Conservation (phyloP, 2,888 invertebrate species). For the Platycheirus albimanus region DNA sequence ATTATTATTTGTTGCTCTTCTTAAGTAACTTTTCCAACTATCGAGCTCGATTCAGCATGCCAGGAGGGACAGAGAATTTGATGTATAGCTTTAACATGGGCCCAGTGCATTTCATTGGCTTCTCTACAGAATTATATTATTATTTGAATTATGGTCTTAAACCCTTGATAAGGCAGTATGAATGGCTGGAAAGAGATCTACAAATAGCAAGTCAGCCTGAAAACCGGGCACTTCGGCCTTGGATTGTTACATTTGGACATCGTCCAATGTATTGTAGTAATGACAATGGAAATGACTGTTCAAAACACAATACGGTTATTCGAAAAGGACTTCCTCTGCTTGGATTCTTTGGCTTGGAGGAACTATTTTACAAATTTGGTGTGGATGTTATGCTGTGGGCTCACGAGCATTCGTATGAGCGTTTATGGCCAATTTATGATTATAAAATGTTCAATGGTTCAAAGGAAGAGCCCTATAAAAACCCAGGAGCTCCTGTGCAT, state of each 20-base stretch:
- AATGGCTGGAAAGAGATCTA: slow-evolving; percentile 94
- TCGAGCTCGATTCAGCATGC: slow-evolving; percentile 95
- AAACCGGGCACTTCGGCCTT: slow-evolving; percentile 89
- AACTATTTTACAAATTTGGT: slow-evolving; percentile 92
- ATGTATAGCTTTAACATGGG: slow-evolving; percentile 95
- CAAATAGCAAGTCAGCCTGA: slow-evolving; percentile 88
- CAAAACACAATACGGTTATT: slow-evolving; percentile 86
- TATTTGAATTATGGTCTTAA: slow-evolving; percentile 93
- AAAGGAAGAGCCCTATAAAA: slow-evolving; percentile 83
- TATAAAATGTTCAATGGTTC: slow-evolving; percentile 88
- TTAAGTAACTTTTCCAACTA: slow-evolving; percentile 97
- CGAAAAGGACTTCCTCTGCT: slow-evolving; percentile 87
- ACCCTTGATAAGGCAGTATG: slow-evolving; percentile 90
- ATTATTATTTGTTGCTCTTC: too few relatives aligned
- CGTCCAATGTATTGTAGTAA: slow-evolving; percentile 97
- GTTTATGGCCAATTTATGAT: slow-evolving; percentile 97
- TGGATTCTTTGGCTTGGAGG: slow-evolving; percentile 89
- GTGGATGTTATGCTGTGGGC: slow-evolving; percentile 98
- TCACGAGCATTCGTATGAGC: slow-evolving; percentile 98
- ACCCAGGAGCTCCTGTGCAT: slow-evolving; percentile 93
- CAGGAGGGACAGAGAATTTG: slow-evolving; percentile 87
- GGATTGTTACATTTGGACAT: slow-evolving; percentile 93
- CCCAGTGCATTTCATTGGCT: slow-evolving; percentile 93
- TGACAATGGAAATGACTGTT: slow-evolving; percentile 91
- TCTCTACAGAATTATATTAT: slow-evolving; percentile 98